These are phyloP conservation scores for Drosophila miranda DNA, from an alignment of 1,140 invertebrate genomes.

Conservation along the genomic window DNA sequence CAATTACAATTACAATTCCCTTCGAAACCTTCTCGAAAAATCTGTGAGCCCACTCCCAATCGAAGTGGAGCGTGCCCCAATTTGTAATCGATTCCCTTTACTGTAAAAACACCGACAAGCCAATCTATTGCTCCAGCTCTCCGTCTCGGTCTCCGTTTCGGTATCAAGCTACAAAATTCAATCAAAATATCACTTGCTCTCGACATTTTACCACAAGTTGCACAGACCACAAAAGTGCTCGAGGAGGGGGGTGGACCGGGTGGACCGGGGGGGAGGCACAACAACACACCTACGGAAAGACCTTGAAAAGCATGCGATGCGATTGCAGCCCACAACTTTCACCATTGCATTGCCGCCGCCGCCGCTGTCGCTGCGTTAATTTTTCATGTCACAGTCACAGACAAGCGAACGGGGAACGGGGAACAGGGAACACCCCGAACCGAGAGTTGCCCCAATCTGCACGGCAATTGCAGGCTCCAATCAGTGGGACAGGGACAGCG, in stretches of 20 bases:
- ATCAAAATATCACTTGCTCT: conserved; percentile 43
- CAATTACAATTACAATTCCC: not conserved
- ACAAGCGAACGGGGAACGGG: conserved; percentile 22
- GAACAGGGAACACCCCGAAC: not conserved
- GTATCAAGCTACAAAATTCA: conserved; percentile 40
- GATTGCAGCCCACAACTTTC: conserved; percentile 60
- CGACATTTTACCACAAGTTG: conserved; percentile 37
- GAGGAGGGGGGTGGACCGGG: conserved; percentile 3
- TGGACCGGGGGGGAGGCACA: not conserved
- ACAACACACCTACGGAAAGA: conserved; percentile 47
- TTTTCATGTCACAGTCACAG: conserved; percentile 57
- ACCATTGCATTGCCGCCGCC: conserved; percentile 33
- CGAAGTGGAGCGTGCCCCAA: conserved; percentile 41
- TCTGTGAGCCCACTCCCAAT: not conserved
- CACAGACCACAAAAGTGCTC: conserved; percentile 36
- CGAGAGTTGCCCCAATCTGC: conserved; percentile 42
- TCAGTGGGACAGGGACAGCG: conserved; percentile 16
- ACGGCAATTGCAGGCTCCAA: conserved; percentile 31
- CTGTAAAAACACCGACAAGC: conserved; percentile 8
- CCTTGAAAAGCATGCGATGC: conserved; percentile 69
- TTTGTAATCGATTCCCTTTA: conserved; percentile 40
- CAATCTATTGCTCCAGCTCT: conserved; percentile 29
- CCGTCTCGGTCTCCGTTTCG: conserved; percentile 10
- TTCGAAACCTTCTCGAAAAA: conserved; percentile 17
- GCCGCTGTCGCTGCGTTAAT: conserved; percentile 50